phyloP scores from a whole-genome alignment of 2,888 invertebrate species.

The Pyrocoelia pectoralis region DNA sequence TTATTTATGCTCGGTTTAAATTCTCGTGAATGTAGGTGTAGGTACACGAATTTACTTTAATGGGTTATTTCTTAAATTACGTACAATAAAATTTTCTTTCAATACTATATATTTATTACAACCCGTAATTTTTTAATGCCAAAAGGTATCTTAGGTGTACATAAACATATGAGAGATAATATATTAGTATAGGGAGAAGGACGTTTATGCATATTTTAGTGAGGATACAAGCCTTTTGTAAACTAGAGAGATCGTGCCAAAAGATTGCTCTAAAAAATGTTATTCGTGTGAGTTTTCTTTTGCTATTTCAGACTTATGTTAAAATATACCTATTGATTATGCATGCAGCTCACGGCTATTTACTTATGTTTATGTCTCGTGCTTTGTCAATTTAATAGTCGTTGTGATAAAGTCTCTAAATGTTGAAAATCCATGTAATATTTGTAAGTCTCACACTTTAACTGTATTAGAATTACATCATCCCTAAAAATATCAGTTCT shows the following conservation, averaged over 20 bases:
- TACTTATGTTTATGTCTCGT: neutral
- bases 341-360: neutral
- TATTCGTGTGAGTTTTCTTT: neutral
- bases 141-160: slow-evolving; percentile 9
- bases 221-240: slow-evolving; percentile 17
- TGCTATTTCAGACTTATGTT: slow-evolving; percentile 6
- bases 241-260: slow-evolving; percentile 16
- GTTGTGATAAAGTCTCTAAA: neutral
- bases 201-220: slow-evolving; percentile 23
- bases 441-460: no score
- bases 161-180: slow-evolving; percentile 9
- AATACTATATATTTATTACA: neutral
- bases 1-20: no score
- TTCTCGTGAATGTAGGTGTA: no score
- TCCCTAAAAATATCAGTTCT: neutral
- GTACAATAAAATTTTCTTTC: neutral
- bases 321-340: slow-evolving; percentile 2
- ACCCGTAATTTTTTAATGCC: slow-evolving; percentile 1
- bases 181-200: slow-evolving; percentile 13
- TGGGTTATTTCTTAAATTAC: no score
- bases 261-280: slow-evolving; percentile 23
- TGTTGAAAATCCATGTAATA: neutral
- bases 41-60: no score
- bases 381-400: neutral
- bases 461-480: no score